Conservation (phyloP, 2,888 invertebrate species). For the Elmis aenea region DNA sequence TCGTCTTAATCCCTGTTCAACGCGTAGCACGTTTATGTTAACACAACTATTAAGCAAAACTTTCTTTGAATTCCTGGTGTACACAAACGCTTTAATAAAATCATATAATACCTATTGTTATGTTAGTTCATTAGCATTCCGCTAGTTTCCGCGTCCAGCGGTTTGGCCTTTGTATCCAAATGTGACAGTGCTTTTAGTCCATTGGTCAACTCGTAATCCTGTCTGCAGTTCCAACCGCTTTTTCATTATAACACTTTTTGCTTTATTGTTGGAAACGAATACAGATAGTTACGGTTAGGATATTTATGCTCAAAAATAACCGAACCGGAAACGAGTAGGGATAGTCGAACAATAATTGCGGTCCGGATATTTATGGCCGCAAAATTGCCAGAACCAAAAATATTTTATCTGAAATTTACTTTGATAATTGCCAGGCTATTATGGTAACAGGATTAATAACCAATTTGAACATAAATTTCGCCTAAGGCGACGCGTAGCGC, state of each 20-base stretch:
- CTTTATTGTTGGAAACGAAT: conserved; percentile 23
- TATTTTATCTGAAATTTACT: not conserved
- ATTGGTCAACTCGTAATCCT: conserved; percentile 31
- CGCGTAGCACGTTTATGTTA: no score
- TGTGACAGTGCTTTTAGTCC: conserved; percentile 28
- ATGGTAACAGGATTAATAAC: conserved; percentile 1
- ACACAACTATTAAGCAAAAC: no score
- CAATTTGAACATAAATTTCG: not conserved
- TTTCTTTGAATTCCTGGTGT: no score
- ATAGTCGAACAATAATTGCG: no score
- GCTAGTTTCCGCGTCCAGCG: conserved; percentile 19
- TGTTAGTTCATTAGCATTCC: conserved; percentile 22
- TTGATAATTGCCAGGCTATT: conserved; percentile 2
- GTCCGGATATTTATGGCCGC: no score
- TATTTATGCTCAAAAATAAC: no score
- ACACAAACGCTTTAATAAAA: no score
- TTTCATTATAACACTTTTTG: conserved; percentile 26
- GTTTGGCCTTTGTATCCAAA: conserved; percentile 29
- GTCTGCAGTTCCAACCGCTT: conserved; percentile 30
- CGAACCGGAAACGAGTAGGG: no score
- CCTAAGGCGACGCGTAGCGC: not conserved
- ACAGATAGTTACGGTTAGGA: conserved; percentile 16
- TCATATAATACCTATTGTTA: no score
- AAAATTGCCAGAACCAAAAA: no score
- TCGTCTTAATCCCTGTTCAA: no score